Percentiles rank a stretch among this genome's conserved stretches.
Evolutionary conservation across 64 coral and sea anemone species (phyloP).

Genomic region (Dendrophyllia cribrosa): DNA sequence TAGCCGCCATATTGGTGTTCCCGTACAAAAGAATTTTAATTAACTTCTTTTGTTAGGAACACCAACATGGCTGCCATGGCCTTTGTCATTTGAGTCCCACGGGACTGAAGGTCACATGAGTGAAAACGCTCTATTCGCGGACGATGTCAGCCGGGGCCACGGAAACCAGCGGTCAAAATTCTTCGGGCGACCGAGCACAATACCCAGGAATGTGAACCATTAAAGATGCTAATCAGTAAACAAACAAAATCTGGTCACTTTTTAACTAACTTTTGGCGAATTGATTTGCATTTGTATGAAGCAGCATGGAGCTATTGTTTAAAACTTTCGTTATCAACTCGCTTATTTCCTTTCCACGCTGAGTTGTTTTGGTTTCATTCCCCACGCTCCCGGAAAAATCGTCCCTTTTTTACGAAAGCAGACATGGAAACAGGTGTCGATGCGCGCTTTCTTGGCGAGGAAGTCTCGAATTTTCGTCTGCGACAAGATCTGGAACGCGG

Average conservation of each 20-base stretch:
- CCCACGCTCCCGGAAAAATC: neutral
- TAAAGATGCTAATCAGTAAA: neutral
- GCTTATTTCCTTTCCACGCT: neutral
- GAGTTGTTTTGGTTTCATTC: neutral
- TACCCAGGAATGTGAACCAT: constrained; percentile 2
- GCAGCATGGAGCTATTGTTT: constrained; percentile 2
- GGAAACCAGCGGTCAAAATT: neutral
- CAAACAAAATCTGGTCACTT: constrained; percentile 11
- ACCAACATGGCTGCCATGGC: too few relatives aligned
- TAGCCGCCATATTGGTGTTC: too few relatives aligned
- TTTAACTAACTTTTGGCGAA: neutral
- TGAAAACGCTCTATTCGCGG: too few relatives aligned
- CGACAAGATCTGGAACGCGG: neutral
- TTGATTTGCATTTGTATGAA: neutral
- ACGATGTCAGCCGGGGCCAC: too few relatives aligned
- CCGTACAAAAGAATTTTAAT: too few relatives aligned
- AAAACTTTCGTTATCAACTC: neutral
- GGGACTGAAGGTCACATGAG: too few relatives aligned
- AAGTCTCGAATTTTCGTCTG: neutral
- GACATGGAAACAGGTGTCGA: neutral
- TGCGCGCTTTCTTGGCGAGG: neutral
- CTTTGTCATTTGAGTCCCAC: too few relatives aligned
- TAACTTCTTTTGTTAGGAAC: too few relatives aligned
- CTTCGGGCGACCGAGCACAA: too few relatives aligned
- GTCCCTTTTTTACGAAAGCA: neutral